These are phyloP conservation scores for Heliocidaris tuberculata DNA, from an alignment of 35 echinoderm and acorn worm species.

Conservation along the genomic window DNA sequence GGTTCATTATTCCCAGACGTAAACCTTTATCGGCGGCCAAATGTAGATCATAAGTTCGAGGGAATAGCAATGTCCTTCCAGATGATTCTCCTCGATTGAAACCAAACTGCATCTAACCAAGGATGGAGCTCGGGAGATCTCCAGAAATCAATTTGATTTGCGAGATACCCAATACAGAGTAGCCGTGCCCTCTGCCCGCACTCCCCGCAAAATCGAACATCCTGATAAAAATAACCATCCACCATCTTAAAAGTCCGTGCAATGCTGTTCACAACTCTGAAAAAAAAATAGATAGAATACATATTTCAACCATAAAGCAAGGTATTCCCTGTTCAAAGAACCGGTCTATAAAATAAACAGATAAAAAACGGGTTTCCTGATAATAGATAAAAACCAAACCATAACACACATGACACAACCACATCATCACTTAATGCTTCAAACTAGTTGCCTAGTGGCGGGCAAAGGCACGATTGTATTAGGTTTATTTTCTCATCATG, in stretches of 20 bases:
- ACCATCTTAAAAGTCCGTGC: background rate
- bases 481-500: background rate
- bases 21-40: background rate
- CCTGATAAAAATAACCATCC: background rate
- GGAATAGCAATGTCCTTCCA: background rate
- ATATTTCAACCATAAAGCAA: too few relatives aligned
- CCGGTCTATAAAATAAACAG: too few relatives aligned
- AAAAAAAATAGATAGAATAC: too few relatives aligned
- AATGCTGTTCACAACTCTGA: too few relatives aligned
- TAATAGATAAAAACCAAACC: background rate
- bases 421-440: background rate
- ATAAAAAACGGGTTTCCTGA: background rate
- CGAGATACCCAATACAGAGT: background rate
- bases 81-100: background rate
- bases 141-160: background rate
- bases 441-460: background rate
- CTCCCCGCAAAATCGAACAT: background rate
- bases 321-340: too few relatives aligned
- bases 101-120: constrained; percentile 1
- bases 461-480: background rate
- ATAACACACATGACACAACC: background rate
- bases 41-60: background rate
- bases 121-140: background rate
- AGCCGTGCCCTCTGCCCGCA: background rate
- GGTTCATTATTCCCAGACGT: background rate